Conservation (phyloP, 2,888 invertebrate species). For the Cacoxenus indagator region DNA sequence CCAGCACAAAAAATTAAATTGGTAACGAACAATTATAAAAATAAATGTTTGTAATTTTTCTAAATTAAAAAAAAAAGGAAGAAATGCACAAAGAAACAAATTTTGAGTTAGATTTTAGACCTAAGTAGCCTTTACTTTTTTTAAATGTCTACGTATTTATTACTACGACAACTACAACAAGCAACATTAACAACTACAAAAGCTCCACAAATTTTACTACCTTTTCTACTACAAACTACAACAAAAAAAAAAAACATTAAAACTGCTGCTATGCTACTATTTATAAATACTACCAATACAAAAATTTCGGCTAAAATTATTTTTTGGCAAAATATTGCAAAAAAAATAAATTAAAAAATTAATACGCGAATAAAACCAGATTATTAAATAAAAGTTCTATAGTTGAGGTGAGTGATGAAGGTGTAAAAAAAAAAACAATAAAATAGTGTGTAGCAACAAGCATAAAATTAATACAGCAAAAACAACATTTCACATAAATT, state of each 20-base stretch:
- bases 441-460: conserved; percentile 17
- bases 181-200: background rate
- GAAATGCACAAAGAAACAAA: background rate
- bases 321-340: conserved; percentile 15
- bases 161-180: background rate
- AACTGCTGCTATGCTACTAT: conserved; percentile 20
- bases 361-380: conserved; percentile 10
- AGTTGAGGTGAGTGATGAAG: conserved; percentile 27
- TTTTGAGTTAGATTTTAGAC: background rate
- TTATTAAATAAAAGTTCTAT: conserved; percentile 2
- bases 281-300: conserved; percentile 19
- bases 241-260: background rate
- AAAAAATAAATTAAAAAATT: conserved; percentile 18
- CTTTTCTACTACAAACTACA: background rate
- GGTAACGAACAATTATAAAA: conserved; percentile 25
- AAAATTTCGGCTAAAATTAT: conserved; percentile 20
- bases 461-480: background rate
- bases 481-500: background rate
- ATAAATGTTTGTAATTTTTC: conserved; percentile 8
- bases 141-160: background rate
- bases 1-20: conserved; percentile 35
- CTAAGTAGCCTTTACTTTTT: too few species aligned
- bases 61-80: conserved; percentile 7
- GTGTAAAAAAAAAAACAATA: background rate
- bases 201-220: conserved; percentile 14